Evolutionary conservation across 1,140 invertebrate species (phyloP), one percentile per base, ranked within the genome.

Genomic region (Megalopta genalis): DNA sequence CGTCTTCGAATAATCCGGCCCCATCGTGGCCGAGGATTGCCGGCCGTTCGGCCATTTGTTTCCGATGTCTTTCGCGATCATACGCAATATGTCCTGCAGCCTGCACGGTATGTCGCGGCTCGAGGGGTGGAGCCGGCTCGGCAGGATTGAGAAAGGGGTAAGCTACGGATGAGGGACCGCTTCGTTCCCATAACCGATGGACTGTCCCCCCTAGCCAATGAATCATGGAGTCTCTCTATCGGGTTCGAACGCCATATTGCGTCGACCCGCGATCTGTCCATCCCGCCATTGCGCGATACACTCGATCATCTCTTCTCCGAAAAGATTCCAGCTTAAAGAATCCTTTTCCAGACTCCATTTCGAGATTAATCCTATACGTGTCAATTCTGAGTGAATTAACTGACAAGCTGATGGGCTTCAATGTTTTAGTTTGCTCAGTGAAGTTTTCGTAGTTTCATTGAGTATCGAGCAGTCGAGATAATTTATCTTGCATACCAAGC

Each of bases 121-220:
- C 69, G 52, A 59, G 42, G 68, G 73, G 52, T 63, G 57, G 76
- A 69, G 69, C 9, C 25, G 42, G 9, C 46, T 16, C 42, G 23
- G 27, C 49, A 62, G 75, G 49, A 54, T 23, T 12, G 42, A 66
- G 70, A 57, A 80, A 82, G 77, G 86, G 70, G 76, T 73, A 79
- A 85, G 76, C 82, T 85, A 71, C 63, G 77, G 81, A 82, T 79
- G 86, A 83, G 42, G 77, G 67, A 85, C 74, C 79, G 81, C 83
- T 32, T 70, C 83, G 79, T 83, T 74, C 85, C 80, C 82, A 86
- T 88, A 88, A 88, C 85, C 78, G 87, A 88, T 88, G 86, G 83
- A 87, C 85, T 69, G 77, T 77, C 75, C 77, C 77, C 67, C 72
- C 80, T 66, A 75, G 42, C 62, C 86, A 74, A 88, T 88, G 87